Evolutionary conservation across 2,888 invertebrate genomes (phyloP).

Genomic region (Ptychoptera albimana): DNA sequence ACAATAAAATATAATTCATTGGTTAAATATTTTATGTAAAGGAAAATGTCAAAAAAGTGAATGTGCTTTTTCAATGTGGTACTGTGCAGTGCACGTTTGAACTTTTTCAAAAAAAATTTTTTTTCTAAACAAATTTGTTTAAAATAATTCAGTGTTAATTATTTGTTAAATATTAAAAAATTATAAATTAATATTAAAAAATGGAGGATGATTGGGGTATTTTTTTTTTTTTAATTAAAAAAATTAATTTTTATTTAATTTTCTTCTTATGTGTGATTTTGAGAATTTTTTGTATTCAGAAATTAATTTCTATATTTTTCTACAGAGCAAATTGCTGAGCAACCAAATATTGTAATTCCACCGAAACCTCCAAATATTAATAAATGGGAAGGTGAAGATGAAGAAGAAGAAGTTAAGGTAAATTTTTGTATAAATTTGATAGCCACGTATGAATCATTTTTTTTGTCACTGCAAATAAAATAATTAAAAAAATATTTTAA

Average conservation of each 20-base stretch:
- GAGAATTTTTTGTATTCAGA: background rate
- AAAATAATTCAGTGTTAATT: background rate
- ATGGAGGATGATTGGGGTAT: conserved; percentile 62
- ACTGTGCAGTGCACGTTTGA: conserved; percentile 7
- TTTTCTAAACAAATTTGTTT: conserved; percentile 1
- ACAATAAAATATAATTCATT: too few relatives aligned
- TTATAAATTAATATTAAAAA: conserved; percentile 1
- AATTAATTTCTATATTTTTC: background rate
- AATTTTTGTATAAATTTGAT: conserved; percentile 9
- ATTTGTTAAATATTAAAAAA: background rate
- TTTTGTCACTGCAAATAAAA: too few relatives aligned
- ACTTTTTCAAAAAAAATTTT: conserved; percentile 5
- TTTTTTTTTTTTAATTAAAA: conserved; percentile 2
- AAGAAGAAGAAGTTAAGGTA: conserved; percentile 74
- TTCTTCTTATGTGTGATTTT: too few relatives aligned
- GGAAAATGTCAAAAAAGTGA: conserved; percentile 2
- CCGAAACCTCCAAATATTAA: conserved; percentile 44
- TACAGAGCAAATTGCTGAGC: conserved; percentile 26
- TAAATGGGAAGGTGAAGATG: conserved; percentile 82
- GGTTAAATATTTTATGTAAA: too few relatives aligned
- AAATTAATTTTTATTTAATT: too few relatives aligned
- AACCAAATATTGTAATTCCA: conserved; percentile 55
- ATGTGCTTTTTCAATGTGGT: conserved; percentile 2
- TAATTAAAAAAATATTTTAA: conserved; percentile 10
- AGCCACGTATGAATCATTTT: too few relatives aligned